Evolutionary conservation across 1,140 invertebrate genomes (phyloP).

Genomic region (Plutomurus gul): DNA sequence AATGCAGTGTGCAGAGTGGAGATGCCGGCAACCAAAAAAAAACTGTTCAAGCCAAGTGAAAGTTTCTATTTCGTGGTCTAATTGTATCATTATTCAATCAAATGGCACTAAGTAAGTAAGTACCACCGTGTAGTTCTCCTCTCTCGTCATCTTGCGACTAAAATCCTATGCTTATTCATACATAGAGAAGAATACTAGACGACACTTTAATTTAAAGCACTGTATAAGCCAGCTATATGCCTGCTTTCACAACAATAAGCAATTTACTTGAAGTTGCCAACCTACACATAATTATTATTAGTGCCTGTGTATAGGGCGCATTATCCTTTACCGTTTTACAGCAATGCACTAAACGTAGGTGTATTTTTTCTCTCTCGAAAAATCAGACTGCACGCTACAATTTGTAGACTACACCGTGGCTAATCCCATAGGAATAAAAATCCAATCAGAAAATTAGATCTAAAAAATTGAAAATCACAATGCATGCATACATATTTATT

Average conservation of each 20-base stretch:
- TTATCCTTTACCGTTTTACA: too few species aligned
- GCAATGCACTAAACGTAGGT: too few species aligned
- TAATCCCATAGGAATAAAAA: neutral
- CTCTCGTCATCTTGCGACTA: neutral
- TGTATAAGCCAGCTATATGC: too few species aligned
- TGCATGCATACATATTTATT: neutral
- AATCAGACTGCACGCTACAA: neutral
- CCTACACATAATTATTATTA: too few species aligned
- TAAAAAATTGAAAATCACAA: neutral
- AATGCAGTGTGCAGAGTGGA: too few species aligned
- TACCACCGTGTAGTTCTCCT: slow-evolving; percentile 2
- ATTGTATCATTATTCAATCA: slow-evolving; percentile 45
- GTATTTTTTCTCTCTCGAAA: too few species aligned
- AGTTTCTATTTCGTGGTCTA: slow-evolving; percentile 41
- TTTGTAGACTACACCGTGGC: neutral
- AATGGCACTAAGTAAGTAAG: slow-evolving; percentile 28
- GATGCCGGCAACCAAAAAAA: slow-evolving; percentile 13
- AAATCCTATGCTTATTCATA: neutral
- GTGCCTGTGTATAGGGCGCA: too few species aligned
- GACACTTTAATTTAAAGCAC: too few species aligned
- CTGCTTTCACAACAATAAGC: slow-evolving; percentile 3
- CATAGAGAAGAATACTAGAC: too few species aligned
- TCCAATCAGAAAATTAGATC: neutral
- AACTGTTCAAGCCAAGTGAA: slow-evolving; percentile 35
- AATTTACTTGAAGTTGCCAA: neutral